Percentiles rank a stretch among this genome's conserved stretches.
Conservation (phyloP, 2,797 vertebrate species). For the Cichlasoma orientale region DNA sequence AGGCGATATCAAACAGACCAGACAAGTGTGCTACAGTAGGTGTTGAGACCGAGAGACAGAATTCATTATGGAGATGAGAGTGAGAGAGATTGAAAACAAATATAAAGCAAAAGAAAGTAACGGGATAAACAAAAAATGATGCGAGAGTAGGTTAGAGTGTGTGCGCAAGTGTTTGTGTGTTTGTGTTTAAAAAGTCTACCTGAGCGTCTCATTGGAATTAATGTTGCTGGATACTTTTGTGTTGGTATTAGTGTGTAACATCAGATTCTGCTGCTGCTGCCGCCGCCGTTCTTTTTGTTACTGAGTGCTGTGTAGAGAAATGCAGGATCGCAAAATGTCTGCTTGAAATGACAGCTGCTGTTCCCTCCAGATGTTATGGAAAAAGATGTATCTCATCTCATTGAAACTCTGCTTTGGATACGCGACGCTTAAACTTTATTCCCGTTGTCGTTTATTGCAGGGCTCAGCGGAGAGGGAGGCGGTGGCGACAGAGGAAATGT, state of each 20-base stretch:
- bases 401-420: not conserved
- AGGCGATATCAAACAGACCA: not conserved
- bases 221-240: not conserved
- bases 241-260: not conserved
- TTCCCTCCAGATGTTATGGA: not conserved
- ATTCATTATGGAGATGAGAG: not conserved
- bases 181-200: not conserved
- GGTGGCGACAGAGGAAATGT: conserved; percentile 97
- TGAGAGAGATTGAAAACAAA: not conserved
- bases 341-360: not conserved
- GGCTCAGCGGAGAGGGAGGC: conserved; percentile 94
- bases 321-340: not conserved
- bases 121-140: not conserved
- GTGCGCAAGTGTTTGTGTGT: not conserved
- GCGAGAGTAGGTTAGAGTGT: not conserved
- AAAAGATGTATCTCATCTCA: not conserved
- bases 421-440: not conserved
- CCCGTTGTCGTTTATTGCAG: conserved; percentile 69
- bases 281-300: not conserved
- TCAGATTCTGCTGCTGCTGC: not conserved
- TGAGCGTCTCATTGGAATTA: not conserved
- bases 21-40: rapidly evolving
- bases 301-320: not conserved
- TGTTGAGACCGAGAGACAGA: not conserved
- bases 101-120: not conserved